Conservation (phyloP, 2,113 vertebrate species). For the Sapajus apella region DNA sequence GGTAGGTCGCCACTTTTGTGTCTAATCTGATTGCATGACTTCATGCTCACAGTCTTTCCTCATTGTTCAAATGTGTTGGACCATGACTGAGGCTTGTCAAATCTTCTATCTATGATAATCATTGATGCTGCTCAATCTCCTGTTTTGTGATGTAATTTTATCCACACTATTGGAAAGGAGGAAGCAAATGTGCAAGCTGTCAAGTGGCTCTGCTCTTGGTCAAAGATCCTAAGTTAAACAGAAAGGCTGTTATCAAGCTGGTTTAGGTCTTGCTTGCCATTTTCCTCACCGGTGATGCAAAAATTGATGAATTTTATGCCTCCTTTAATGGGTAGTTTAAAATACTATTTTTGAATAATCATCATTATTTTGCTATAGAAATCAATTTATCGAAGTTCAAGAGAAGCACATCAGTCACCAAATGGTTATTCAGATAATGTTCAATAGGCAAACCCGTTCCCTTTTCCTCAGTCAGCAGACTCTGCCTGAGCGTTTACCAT, state of each 20-base stretch:
- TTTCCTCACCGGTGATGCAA: neutral
- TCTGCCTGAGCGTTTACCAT: neutral
- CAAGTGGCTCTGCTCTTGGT: neutral
- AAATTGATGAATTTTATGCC: neutral
- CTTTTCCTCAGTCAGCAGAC: neutral
- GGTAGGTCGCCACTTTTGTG: neutral
- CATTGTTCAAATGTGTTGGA: conserved; percentile 6
- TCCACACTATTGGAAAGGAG: neutral
- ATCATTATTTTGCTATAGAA: conserved; percentile 13
- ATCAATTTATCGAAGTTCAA: neutral
- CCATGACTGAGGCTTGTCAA: neutral
- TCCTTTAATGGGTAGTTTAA: neutral
- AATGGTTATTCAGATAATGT: neutral
- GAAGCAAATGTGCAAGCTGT: neutral
- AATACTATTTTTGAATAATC: neutral
- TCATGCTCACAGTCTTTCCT: neutral
- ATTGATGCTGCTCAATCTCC: neutral
- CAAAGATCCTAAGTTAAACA: neutral
- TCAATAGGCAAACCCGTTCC: neutral
- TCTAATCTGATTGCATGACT: neutral
- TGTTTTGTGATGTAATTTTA: neutral
- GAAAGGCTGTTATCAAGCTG: neutral
- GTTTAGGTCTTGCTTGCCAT: neutral
- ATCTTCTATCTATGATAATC: neutral
- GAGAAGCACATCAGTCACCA: neutral